Evolutionary conservation across 2,113 vertebrate species (phyloP).

Genomic region (Upupa epops): DNA sequence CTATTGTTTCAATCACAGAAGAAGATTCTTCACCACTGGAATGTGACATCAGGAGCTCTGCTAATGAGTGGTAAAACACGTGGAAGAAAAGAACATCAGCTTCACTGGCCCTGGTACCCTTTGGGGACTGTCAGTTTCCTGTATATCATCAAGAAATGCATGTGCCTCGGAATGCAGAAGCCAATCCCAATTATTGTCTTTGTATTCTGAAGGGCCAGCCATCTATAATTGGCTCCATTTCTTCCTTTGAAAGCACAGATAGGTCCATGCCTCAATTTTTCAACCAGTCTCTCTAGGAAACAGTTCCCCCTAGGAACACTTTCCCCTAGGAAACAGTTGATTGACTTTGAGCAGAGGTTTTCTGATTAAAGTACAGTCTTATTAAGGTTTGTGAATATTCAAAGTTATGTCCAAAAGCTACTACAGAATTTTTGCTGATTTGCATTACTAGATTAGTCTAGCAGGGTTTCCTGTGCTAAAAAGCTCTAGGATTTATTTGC

Average conservation of each 20-base stretch:
- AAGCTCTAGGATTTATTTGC: background rate
- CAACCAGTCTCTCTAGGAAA: background rate
- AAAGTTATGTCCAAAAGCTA: background rate
- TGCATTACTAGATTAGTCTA: background rate
- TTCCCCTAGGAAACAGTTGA: background rate
- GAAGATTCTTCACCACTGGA: background rate
- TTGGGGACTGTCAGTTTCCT: background rate
- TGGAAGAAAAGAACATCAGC: background rate
- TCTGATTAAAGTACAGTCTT: background rate
- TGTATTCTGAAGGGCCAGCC: background rate
- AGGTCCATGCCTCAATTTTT: background rate
- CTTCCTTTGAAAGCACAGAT: background rate
- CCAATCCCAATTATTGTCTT: background rate
- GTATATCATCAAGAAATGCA: background rate
- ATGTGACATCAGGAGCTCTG: background rate
- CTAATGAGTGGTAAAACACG: background rate
- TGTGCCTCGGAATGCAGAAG: background rate
- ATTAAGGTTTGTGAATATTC: background rate
- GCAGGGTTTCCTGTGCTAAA: background rate
- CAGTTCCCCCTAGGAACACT: background rate
- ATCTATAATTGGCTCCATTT: background rate
- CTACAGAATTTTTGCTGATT: background rate
- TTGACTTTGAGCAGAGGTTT: background rate
- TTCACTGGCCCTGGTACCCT: background rate
- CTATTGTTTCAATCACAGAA: conserved; percentile 30